These are phyloP conservation scores for Panonychus citri DNA, from an alignment of 1,140 invertebrate species.

Conservation along the genomic window DNA sequence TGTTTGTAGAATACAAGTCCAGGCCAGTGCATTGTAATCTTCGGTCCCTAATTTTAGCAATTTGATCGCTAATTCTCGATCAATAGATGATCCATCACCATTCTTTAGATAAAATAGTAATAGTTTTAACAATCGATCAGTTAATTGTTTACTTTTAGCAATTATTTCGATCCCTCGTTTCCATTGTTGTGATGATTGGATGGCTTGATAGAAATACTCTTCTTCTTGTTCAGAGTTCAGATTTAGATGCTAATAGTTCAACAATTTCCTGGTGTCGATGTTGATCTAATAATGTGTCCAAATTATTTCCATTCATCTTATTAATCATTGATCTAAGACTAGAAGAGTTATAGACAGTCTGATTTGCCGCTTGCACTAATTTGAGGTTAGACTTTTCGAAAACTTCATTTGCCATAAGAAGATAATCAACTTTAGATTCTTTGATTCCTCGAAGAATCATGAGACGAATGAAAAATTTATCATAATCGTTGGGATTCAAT, in stretches of 20 bases:
- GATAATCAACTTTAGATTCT: slow-evolving; percentile 4
- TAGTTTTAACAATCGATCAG: background rate
- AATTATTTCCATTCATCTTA: background rate
- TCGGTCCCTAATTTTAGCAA: background rate
- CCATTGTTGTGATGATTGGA: slow-evolving; percentile 5
- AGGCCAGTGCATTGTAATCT: background rate
- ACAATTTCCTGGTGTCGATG: slow-evolving; percentile 7
- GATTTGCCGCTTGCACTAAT: slow-evolving; percentile 4
- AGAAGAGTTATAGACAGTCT: background rate
- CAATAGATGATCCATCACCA: background rate
- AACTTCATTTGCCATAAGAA: background rate
- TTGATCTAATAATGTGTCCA: background rate
- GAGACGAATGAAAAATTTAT: slow-evolving; percentile 5
- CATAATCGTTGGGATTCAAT: background rate
- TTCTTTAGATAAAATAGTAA: slow-evolving; percentile 1
- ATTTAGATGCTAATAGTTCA: slow-evolving; percentile 4
- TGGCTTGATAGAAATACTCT: slow-evolving; percentile 3
- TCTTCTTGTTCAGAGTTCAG: slow-evolving; percentile 3
- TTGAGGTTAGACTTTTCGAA: background rate
- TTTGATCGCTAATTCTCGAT: background rate
- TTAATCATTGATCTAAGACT: slow-evolving; percentile 5
- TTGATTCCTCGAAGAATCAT: slow-evolving; percentile 5
- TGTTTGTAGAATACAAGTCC: slow-evolving; percentile 3
- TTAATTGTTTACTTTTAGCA: background rate
- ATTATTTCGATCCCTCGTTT: slow-evolving; percentile 9